phyloP scores from a whole-genome alignment of 1,140 invertebrate species.

The Phthorimaea operculella region DNA sequence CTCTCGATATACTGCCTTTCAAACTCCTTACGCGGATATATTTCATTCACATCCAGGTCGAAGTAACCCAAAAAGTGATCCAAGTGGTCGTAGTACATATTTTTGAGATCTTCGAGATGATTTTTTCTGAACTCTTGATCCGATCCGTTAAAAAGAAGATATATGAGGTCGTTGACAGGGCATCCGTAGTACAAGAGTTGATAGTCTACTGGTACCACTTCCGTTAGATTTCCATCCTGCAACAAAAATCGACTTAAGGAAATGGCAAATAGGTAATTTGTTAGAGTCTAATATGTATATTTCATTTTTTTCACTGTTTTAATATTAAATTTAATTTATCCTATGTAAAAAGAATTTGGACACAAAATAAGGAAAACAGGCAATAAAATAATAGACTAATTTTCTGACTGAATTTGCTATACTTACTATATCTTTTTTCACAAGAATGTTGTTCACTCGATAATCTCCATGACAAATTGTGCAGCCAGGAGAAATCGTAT shows the following conservation, averaged over 20 bases:
- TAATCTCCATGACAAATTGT: conserved; percentile 31
- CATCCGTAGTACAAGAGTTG: conserved; percentile 31
- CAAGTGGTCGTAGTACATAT: conserved; percentile 27
- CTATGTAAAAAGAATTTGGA: no score
- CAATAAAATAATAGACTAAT: no score
- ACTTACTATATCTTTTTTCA: conserved; percentile 12
- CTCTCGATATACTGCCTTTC: conserved; percentile 21
- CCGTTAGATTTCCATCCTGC: conserved; percentile 27
- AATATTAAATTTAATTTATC: no score
- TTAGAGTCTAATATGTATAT: no score
- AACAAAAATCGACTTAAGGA: no score
- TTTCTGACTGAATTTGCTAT: no score
- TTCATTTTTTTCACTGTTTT: no score
- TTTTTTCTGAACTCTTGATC: conserved; percentile 27
- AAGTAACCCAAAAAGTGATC: conserved; percentile 26
- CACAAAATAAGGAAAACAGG: no score
- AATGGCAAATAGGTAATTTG: no score
- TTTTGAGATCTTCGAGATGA: conserved; percentile 28
- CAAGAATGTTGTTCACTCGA: conserved; percentile 28
- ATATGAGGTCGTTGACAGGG: conserved; percentile 33
- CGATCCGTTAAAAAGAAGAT: conserved; percentile 26
- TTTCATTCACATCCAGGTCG: conserved; percentile 21
- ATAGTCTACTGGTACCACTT: conserved; percentile 33
- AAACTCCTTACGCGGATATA: conserved; percentile 24
- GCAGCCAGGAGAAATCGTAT: neutral